Conservation (phyloP, 1,140 invertebrate genomes). For the Polypedilum pembai region DNA sequence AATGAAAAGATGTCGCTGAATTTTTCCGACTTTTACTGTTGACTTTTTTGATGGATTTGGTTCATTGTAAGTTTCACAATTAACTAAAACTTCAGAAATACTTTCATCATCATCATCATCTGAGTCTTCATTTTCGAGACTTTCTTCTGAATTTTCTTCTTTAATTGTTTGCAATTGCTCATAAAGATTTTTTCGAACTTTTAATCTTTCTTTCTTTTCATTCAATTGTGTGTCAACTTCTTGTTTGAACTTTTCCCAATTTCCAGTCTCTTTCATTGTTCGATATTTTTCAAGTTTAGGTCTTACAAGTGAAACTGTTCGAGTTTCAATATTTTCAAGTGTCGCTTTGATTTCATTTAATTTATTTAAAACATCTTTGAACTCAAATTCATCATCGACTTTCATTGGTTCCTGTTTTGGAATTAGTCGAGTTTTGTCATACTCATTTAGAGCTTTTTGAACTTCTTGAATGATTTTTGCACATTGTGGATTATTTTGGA, state of each 20-base stretch:
- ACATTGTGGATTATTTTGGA: not conserved
- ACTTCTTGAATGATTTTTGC: not conserved
- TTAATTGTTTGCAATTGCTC: not conserved
- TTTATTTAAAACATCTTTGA: not conserved
- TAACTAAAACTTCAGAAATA: not conserved
- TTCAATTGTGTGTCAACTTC: not conserved
- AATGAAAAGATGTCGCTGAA: not conserved
- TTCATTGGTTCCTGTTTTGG: not conserved
- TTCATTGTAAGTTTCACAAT: not conserved
- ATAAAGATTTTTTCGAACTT: not conserved
- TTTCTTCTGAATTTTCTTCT: not conserved
- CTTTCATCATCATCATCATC: not conserved
- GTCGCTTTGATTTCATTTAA: not conserved
- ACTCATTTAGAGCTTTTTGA: not conserved
- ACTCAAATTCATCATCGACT: not conserved
- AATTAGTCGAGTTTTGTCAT: not conserved
- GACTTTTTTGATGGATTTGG: not conserved
- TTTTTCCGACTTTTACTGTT: not conserved
- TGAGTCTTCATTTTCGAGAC: not conserved
- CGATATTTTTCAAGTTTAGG: too few relatives aligned
- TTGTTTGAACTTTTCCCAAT: not conserved
- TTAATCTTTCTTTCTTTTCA: not conserved
- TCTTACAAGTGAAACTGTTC: not conserved
- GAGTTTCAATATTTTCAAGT: not conserved
- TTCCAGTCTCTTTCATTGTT: not conserved